A percentile compares a stretch with the other conserved stretches of the same genome.
These are phyloP conservation scores for Chionodraco myersi DNA, from an alignment of 2,113 vertebrate genomes.

Conservation along the genomic window DNA sequence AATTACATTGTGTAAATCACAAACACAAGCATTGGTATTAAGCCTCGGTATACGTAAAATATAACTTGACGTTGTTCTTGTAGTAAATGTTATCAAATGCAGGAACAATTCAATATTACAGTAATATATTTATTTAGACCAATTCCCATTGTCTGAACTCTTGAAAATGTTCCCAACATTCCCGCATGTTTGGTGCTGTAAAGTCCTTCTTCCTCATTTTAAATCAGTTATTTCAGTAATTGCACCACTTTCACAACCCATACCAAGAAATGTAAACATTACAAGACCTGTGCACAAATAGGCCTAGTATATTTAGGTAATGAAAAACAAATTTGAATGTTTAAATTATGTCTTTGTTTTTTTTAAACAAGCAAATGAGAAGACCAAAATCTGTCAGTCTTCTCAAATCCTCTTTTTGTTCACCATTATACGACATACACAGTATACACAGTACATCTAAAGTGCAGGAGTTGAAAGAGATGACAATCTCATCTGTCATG, in stretches of 20 bases:
- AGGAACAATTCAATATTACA: neutral
- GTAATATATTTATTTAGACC: neutral
- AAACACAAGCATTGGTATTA: too few species aligned
- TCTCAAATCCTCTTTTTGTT: neutral
- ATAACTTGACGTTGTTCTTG: neutral
- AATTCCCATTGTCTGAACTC: neutral
- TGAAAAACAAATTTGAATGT: neutral
- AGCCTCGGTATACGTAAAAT: too few species aligned
- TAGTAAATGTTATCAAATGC: neutral
- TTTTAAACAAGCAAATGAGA: neutral
- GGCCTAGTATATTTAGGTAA: neutral
- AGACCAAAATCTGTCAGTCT: neutral
- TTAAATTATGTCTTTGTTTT: neutral
- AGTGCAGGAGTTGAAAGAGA: neutral
- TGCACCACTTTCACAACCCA: neutral
- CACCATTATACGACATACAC: too few species aligned
- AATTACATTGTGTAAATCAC: too few species aligned
- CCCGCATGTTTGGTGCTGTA: neutral
- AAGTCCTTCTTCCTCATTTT: neutral
- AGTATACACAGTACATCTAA: neutral
- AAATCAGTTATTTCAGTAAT: slow-evolving; percentile 4
- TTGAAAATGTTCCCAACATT: neutral
- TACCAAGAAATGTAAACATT: neutral
- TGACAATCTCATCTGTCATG: neutral
- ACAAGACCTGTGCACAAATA: neutral